phyloP scores from a whole-genome alignment of 2,797 vertebrate species.

The Enteromius fasciolatus region DNA sequence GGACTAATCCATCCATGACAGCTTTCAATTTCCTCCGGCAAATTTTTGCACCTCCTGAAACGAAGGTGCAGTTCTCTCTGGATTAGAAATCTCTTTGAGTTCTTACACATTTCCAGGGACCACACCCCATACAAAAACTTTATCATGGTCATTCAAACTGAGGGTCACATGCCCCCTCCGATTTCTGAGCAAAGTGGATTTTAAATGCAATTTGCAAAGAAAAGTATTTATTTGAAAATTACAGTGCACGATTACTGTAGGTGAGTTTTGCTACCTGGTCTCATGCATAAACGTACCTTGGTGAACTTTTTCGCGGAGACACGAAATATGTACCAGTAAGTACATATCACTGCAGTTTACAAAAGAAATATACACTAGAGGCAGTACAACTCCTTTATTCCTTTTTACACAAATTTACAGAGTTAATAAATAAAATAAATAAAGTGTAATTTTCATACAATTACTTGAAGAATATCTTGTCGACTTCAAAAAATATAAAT shows the following conservation, averaged over 20 bases:
- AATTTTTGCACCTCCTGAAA: constrained; percentile 77
- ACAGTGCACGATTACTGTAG: neutral
- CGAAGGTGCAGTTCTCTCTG: constrained; percentile 83
- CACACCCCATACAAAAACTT: constrained; percentile 72
- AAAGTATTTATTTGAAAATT: neutral
- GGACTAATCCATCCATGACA: constrained; percentile 99
- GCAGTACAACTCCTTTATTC: no score
- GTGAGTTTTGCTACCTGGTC: neutral
- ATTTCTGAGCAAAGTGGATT: neutral
- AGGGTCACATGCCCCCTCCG: neutral
- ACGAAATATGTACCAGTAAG: no score
- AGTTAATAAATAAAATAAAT: no score
- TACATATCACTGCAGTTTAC: no score
- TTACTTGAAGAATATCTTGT: no score
- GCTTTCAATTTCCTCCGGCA: constrained; percentile 98
- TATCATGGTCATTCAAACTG: constrained; percentile 53
- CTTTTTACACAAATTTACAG: no score
- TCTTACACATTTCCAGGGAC: constrained; percentile 73
- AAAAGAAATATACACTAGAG: no score
- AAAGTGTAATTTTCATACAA: no score
- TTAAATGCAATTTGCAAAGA: constrained; percentile 1
- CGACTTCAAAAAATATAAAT: no score
- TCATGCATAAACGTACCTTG: no score
- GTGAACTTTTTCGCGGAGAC: no score
- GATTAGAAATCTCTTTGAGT: constrained; percentile 85